Evolutionary conservation across 2,797 vertebrate genomes (phyloP), one percentile per base, ranked within the genome.

Genomic region (Ctenochaetus hawaiiensis): DNA sequence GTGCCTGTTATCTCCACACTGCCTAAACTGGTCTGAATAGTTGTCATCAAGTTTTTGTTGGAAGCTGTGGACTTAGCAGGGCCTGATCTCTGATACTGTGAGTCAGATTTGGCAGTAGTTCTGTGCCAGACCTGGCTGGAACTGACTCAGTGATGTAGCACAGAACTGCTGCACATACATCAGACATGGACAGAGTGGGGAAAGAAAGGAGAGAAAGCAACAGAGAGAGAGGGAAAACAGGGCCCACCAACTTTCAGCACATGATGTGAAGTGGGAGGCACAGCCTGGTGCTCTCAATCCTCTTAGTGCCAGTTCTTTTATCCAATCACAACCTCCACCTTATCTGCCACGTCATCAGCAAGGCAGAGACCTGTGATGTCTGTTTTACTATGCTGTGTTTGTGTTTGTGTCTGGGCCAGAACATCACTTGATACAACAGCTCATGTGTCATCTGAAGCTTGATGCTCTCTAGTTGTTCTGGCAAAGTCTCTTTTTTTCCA

Each of bases 201-300:
- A 30, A 77, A 54, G 26, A 45, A 57, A n/a, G 41, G 61, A 59
- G 60, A 53, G 30, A 20, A 71, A 30, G 30, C 13, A 8, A 77
- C 23, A 58, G 17, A 58, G 26, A 0, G 48, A 43, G 49, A 22
- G 11, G 43, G 37, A 51, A 30, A 1, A 43, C 41, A 6, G 37
- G 22, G 26, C 71, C 78, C 65, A 9, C 44, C 65, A 58, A n/a
- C 34, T 61, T 72, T 78, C 45, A 75, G 72, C 89, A 91, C 85
- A 85, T 92, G 90, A 92, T 78, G 69, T 81, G 12, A 73, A 65
- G 78, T 75, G 85, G 72, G 80, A 90, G 86, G 84, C 85, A 87
- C 88, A 73, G 84, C 71, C 91, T 90, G 85, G 78, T 66, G 65
- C 85, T 70, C 76, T 86, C 78, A 90, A 89, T 93, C 86, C 82